Percentiles rank a stretch among this genome's conserved stretches.
These are phyloP conservation scores for Drosophila sucinea DNA, from an alignment of 1,140 invertebrate genomes.

Conservation along the genomic window DNA sequence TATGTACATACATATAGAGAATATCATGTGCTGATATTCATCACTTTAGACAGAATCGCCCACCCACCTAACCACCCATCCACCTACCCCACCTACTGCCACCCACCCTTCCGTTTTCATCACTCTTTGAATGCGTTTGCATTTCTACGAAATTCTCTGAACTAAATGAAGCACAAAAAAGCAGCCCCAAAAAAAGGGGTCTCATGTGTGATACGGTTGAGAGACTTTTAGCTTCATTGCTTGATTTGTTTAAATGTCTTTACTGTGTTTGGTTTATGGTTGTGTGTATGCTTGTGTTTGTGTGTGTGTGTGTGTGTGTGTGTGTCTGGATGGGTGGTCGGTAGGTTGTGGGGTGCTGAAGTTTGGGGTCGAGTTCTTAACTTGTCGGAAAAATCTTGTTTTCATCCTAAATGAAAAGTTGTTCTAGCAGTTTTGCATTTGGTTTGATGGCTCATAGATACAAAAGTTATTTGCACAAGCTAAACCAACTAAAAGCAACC, in stretches of 20 bases:
- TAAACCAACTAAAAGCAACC: constrained; percentile 52
- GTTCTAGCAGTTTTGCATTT: constrained; percentile 63
- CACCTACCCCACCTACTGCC: neutral
- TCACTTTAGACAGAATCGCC: constrained; percentile 63
- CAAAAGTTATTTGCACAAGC: constrained; percentile 75
- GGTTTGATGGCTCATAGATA: constrained; percentile 77
- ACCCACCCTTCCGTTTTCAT: constrained; percentile 26
- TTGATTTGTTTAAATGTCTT: constrained; percentile 81
- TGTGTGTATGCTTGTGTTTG: constrained; percentile 31
- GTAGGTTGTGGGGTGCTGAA: neutral
- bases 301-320: constrained; percentile 3
- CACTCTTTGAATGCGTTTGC: constrained; percentile 27
- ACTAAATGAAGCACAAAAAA: constrained; percentile 66
- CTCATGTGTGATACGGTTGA: constrained; percentile 72
- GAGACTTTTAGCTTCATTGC: constrained; percentile 78
- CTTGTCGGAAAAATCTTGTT: constrained; percentile 69
- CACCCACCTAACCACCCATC: neutral
- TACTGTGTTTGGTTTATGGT: constrained; percentile 81
- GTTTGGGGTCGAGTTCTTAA: constrained; percentile 8
- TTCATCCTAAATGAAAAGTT: constrained; percentile 67
- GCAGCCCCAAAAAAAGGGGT: constrained; percentile 31
- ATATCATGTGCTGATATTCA: constrained; percentile 63
- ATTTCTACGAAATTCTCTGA: constrained; percentile 57
- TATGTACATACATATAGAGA: constrained; percentile 3
- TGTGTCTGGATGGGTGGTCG: constrained; percentile 13